Base-by-base conservation (phyloP, 2,797 vertebrate genomes). In the Lutjanus argentimaculatus region DNA sequence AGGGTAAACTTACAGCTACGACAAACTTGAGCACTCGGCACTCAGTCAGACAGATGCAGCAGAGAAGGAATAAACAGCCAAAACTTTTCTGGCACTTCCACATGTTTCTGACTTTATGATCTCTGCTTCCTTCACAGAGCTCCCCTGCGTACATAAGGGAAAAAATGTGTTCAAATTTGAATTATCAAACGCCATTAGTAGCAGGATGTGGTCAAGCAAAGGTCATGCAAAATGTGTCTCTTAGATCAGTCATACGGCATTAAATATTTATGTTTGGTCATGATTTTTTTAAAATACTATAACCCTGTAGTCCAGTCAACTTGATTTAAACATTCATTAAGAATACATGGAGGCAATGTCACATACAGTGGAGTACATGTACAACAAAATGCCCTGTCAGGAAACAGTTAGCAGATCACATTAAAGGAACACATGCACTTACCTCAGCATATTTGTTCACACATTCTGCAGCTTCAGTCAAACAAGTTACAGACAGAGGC, bases 11-110 rank as follows among this genome's bases (percentile, higher is more conserved):
- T 81, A 95, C 94, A 12, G 91, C 92, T 0, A 92, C 89, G 3
- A 94, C 93, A 84, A 94, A 95, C 87, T 91, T 95, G 72, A 94
- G 91, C 70, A 86, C 53, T n/a, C 92, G 91, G 68, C 85, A 79
- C 51, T 95, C 85, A 12, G 82, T 83, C 36, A 71, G 40, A 57
- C 75, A 82, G 84, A 78, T 4, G 80, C 82, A 87, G 40, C 72
- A 91, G 25, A 93, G 75, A 15, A 94, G 77, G 40, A 89, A 49
- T 1, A 93, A 67, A 74, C 79, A 93, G 46, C 67, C 46, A 25
- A 85, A 51, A 81, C 40, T 77, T 58, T 45, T 75, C 75, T 71
- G 79, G 14, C 79, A 62, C 59, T 25, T 82, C 84, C 25, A 52
- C 92, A 92, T 94, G 61, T 72, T 91, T 49, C 15, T 59, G 67